phyloP scores from a whole-genome alignment of 1,140 invertebrate genomes.

The Grapholita molesta region DNA sequence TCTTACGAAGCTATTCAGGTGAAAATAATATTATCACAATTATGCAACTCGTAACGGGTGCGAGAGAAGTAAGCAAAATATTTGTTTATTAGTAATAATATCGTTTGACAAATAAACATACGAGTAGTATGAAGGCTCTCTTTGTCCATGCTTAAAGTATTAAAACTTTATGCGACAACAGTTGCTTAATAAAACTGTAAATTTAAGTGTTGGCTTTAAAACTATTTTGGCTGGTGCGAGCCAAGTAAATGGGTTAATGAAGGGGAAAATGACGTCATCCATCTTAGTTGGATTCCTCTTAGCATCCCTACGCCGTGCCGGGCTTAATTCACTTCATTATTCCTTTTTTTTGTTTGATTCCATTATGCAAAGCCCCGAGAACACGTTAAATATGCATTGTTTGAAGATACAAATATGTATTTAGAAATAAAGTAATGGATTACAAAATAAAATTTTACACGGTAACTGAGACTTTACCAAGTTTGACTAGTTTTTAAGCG shows the following conservation, averaged over 20 bases:
- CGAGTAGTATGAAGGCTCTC: no score
- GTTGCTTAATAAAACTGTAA: neutral
- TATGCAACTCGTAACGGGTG: no score
- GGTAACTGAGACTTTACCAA: no score
- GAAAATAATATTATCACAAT: no score
- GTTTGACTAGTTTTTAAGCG: no score
- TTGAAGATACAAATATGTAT: neutral
- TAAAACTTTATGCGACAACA: neutral
- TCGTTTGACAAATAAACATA: no score
- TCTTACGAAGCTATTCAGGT: no score
- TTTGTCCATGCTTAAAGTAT: neutral
- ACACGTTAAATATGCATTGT: neutral
- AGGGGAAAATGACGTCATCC: slow-evolving; percentile 71
- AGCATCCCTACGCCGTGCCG: slow-evolving; percentile 44
- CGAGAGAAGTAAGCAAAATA: no score
- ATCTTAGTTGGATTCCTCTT: slow-evolving; percentile 69
- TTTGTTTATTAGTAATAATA: no score
- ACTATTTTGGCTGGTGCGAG: slow-evolving; percentile 47
- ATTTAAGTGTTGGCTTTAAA: slow-evolving; percentile 28
- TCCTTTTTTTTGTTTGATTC: slow-evolving; percentile 43
- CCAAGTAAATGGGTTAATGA: slow-evolving; percentile 72
- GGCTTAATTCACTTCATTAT: slow-evolving; percentile 64
- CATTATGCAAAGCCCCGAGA: slow-evolving; percentile 20
- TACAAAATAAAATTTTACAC: neutral
- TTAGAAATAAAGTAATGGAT: no score